Conservation (phyloP, 2,888 invertebrate genomes). For the Caenorhabditis japonica region DNA sequence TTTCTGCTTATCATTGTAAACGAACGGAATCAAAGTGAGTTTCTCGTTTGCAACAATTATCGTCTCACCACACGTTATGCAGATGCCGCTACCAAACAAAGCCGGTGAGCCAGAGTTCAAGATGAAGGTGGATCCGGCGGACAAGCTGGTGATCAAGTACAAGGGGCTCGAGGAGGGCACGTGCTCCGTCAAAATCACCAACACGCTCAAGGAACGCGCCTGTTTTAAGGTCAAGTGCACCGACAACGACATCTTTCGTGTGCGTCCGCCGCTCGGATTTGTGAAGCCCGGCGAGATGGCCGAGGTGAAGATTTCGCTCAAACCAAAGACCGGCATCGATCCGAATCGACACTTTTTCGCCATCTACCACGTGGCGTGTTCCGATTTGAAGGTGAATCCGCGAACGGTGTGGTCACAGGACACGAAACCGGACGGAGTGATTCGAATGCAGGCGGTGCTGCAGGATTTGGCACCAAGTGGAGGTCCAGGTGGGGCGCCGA, state of each 20-base stretch:
- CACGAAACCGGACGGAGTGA: slow-evolving; percentile 66
- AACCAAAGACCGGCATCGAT: slow-evolving; percentile 52
- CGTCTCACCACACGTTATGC: too few species aligned
- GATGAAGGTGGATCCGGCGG: slow-evolving; percentile 59
- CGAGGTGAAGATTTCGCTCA: slow-evolving; percentile 53
- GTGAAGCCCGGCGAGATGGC: slow-evolving; percentile 59
- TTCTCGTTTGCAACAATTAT: neutral
- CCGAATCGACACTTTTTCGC: slow-evolving; percentile 64
- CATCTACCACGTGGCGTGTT: slow-evolving; percentile 64
- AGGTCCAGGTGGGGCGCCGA: too few species aligned
- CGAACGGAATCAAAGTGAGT: slow-evolving; percentile 30
- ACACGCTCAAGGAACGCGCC: slow-evolving; percentile 58
- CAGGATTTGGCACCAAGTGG: slow-evolving; percentile 18
- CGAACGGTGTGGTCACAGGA: slow-evolving; percentile 59
- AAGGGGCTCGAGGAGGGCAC: slow-evolving; percentile 29
- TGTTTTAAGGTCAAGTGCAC: slow-evolving; percentile 70
- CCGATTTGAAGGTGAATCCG: slow-evolving; percentile 44
- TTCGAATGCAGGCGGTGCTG: slow-evolving; percentile 52
- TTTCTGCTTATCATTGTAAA: slow-evolving; percentile 38
- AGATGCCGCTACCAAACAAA: slow-evolving; percentile 61
- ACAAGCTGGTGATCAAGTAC: slow-evolving; percentile 56
- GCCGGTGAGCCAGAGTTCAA: slow-evolving; percentile 64
- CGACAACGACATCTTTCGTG: slow-evolving; percentile 69
- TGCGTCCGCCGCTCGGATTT: slow-evolving; percentile 69
- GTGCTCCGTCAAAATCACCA: slow-evolving; percentile 56